Conservation (phyloP, 2,797 vertebrate genomes). For the Coendou prehensilis region DNA sequence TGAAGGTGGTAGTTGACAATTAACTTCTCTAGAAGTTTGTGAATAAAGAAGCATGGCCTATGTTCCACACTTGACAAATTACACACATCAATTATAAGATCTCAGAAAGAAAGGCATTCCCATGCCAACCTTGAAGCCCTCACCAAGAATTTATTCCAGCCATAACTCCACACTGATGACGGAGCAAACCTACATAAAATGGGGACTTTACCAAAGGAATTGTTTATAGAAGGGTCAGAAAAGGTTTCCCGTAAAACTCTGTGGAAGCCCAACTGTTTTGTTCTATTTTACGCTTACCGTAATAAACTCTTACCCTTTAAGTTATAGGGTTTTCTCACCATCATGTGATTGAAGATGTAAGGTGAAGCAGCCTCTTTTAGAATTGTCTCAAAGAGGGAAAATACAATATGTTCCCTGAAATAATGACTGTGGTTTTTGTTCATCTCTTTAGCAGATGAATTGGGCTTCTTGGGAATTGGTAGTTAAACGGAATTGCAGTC, state of each 20-base stretch:
- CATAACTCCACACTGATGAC: conserved; percentile 81
- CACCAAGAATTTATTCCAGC: conserved; percentile 84
- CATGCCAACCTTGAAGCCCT: conserved; percentile 86
- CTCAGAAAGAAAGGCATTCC: conserved; percentile 82
- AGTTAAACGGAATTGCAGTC: conserved; percentile 45
- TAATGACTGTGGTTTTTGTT: conserved; percentile 33
- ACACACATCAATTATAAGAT: conserved; percentile 56
- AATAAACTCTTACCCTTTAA: conserved; percentile 35
- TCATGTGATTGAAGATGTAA: background rate
- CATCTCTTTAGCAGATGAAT: background rate
- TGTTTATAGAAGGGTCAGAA: conserved; percentile 65
- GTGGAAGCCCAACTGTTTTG: conserved; percentile 29
- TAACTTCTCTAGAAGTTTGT: conserved; percentile 3
- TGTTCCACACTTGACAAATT: conserved; percentile 61
- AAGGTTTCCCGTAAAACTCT: conserved; percentile 18
- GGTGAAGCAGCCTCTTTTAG: background rate
- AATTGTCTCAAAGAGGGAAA: conserved; percentile 57
- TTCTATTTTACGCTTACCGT: conserved; percentile 60
- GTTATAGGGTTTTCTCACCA: conserved; percentile 64
- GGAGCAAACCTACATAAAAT: conserved; percentile 72
- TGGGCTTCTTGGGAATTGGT: conserved; percentile 33
- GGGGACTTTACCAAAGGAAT: conserved; percentile 69
- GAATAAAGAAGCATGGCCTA: conserved; percentile 65
- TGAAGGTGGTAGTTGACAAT: conserved; percentile 60
- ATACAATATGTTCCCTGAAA: background rate